These are phyloP conservation scores for Coryphaenoides rupestris DNA, from an alignment of 2,113 vertebrate genomes.

Conservation along the genomic window DNA sequence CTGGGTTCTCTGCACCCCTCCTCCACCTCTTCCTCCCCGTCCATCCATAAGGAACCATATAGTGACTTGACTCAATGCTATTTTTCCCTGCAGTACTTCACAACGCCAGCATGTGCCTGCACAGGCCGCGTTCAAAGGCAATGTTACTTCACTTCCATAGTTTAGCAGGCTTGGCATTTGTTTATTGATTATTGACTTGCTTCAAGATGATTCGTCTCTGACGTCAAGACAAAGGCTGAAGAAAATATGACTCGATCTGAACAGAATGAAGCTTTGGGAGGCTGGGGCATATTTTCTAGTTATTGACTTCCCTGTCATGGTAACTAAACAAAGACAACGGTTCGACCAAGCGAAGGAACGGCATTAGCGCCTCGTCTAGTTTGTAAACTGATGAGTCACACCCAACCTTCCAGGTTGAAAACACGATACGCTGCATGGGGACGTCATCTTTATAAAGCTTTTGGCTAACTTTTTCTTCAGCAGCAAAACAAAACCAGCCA, in stretches of 20 bases:
- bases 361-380: no score
- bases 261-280: not conserved
- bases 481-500: no score
- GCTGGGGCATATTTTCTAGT: not conserved
- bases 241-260: not conserved
- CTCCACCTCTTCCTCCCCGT: no score
- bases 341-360: not conserved
- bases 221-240: slow-evolving; percentile 2
- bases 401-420: no score
- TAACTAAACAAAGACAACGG: not conserved
- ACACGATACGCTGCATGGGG: no score
- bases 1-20: slow-evolving; percentile 33
- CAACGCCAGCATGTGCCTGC: slow-evolving; percentile 26
- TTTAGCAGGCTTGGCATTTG: not conserved
- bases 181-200: not conserved
- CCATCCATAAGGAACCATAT: slow-evolving; percentile 30
- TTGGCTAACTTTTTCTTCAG: no score
- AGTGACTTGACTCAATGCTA: slow-evolving; percentile 22
- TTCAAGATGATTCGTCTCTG: no score
- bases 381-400: no score
- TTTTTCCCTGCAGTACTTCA: slow-evolving; percentile 17
- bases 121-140: not conserved
- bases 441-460: no score
- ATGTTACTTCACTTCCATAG: slow-evolving; percentile 3
- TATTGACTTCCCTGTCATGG: not conserved